These are phyloP conservation scores for Synergus japonicus DNA, from an alignment of 2,888 invertebrate species.

Conservation along the genomic window DNA sequence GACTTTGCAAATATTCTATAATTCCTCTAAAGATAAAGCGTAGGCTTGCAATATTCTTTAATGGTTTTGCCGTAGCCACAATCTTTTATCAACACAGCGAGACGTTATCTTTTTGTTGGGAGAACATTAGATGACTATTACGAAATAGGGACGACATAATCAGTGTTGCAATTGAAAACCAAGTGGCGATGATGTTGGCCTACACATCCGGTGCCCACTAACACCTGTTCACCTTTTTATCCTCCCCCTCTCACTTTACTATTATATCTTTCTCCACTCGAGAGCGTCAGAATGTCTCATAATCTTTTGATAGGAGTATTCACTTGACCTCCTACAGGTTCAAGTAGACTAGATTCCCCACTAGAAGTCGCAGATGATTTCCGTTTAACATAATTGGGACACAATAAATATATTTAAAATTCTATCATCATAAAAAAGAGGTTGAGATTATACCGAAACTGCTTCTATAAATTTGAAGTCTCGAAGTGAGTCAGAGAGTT, in stretches of 20 bases:
- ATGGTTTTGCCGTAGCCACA: neutral
- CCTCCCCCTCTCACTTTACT: neutral
- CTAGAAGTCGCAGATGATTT: neutral
- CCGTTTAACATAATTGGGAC: neutral
- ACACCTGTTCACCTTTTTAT: conserved; percentile 12
- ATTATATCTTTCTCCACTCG: conserved; percentile 15
- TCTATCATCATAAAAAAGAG: no score
- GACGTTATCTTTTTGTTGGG: neutral
- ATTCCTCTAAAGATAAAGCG: conserved; percentile 5
- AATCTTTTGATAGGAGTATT: conserved; percentile 10
- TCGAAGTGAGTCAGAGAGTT: no score
- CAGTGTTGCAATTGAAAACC: conserved; percentile 15
- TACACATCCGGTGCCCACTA: conserved; percentile 45
- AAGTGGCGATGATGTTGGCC: conserved; percentile 30
- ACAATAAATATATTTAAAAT: no score
- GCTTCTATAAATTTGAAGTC: no score
- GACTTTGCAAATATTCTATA: conserved; percentile 15
- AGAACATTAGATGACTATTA: conserved; percentile 30
- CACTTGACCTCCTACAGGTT: conserved; percentile 23
- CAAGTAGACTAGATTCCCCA: neutral
- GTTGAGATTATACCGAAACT: no score
- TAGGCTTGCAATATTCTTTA: conserved; percentile 21
- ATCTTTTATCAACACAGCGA: conserved; percentile 30
- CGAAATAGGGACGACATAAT: conserved; percentile 22
- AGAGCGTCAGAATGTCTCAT: conserved; percentile 9